A percentile compares a stretch with the other conserved stretches of the same genome.
phyloP scores from a whole-genome alignment of 2,888 invertebrate genomes.

The Drosophila putrida region DNA sequence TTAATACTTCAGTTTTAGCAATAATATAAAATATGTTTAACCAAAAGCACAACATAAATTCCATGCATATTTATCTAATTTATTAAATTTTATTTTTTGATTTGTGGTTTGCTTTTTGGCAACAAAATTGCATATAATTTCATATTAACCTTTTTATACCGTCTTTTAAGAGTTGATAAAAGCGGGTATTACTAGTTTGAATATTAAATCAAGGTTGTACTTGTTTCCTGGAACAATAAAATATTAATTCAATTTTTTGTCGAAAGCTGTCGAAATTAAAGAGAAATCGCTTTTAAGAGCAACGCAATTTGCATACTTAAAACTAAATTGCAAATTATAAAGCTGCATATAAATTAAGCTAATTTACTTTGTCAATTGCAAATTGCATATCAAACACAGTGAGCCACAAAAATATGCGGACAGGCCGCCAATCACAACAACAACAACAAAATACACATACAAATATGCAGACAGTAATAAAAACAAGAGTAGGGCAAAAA shows the following conservation, averaged over 20 bases:
- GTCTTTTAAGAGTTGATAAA: no score
- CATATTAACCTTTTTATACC: background rate
- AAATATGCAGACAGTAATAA: slow-evolving; percentile 24
- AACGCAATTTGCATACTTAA: slow-evolving; percentile 8
- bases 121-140: background rate
- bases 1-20: slow-evolving; percentile 7
- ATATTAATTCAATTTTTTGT: background rate
- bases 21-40: background rate
- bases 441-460: slow-evolving; percentile 9
- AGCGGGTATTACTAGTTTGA: background rate
- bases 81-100: background rate
- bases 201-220: no score
- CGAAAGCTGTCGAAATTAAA: background rate
- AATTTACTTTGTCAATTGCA: slow-evolving; percentile 68
- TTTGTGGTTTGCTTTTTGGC: background rate
- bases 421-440: slow-evolving; percentile 39
- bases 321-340: slow-evolving; percentile 32
- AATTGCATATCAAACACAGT: slow-evolving; percentile 47
- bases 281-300: background rate
- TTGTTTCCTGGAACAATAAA: background rate
- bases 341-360: slow-evolving; percentile 70
- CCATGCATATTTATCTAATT: background rate
- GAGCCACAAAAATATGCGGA: slow-evolving; percentile 51
- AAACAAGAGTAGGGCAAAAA: slow-evolving; percentile 17
- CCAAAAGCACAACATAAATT: background rate